A percentile compares a stretch with the other conserved stretches of the same genome.
These are phyloP conservation scores for Arctopsyche grandis DNA, from an alignment of 1,140 invertebrate species.

Conservation along the genomic window DNA sequence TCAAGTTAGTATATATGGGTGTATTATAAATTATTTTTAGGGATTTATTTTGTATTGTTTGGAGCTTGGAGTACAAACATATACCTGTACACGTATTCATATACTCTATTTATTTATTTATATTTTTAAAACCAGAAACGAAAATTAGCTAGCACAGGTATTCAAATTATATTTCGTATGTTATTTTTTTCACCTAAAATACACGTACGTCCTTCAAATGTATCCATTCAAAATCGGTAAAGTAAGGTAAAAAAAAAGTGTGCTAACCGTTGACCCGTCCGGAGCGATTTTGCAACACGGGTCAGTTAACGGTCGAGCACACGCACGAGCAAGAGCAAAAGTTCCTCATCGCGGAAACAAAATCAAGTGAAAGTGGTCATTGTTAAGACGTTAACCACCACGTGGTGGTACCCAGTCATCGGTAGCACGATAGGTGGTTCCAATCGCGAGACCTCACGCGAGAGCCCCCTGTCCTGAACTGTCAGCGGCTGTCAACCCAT, in stretches of 20 bases:
- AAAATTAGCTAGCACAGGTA: too few species aligned
- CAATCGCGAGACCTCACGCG: too few species aligned
- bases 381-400: neutral
- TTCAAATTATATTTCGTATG: neutral
- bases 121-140: neutral
- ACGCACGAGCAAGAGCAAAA: neutral
- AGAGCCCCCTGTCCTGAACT: too few species aligned
- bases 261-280: neutral
- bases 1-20: too few species aligned
- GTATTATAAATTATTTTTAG: too few species aligned
- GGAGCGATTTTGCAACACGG: neutral
- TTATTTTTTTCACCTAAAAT: neutral
- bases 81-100: too few species aligned
- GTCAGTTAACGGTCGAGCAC: neutral
- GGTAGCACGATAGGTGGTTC: too few species aligned
- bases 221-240: too few species aligned
- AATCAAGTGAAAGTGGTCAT: conserved; percentile 6
- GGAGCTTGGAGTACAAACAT: too few species aligned
- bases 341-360: neutral
- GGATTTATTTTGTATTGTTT: too few species aligned
- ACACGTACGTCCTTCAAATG: too few species aligned
- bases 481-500: too few species aligned
- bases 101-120: neutral
- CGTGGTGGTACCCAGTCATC: neutral
- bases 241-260: neutral